Evolutionary conservation across 2,797 vertebrate genomes (phyloP), one percentile per base, ranked within the genome.

Genomic region (Rhyacichthys aspro): DNA sequence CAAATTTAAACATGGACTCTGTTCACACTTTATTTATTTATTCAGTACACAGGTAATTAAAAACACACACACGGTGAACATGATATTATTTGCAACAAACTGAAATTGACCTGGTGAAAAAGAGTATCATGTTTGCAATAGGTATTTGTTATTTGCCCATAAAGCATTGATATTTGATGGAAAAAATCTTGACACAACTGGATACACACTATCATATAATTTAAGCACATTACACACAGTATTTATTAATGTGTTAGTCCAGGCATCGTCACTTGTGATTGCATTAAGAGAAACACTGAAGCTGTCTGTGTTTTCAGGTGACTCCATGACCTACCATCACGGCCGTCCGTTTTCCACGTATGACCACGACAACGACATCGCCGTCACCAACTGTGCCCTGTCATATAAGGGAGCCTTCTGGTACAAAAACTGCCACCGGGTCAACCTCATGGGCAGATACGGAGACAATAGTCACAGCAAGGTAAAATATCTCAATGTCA

Each of bases 321-420:
- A 98, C 84, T 98, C 96, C 7, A 97, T 98, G 96, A 95, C 91
- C 0, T 98, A 98, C 82, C 96, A 98, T 83, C 95, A 96, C 0
- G 94, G 95, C 10, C 94, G 96, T 2, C 90, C 95, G 0, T 98
- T 98, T 88, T 98, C 97, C 43, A 98, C 97, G 1, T 96, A 90
- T 0, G 96, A 98, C 86, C 94, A 98, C 19, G 96, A 98, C 86
- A 94, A 96, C 0, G 97, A 98, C 84, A 95, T 96, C 0, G 96
- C 97, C 3, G 96, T 98, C 83, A 98, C 97, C 83, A 98, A 98
- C 91, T 98, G 97, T 46, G 97, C 97, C 49, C 86, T 98, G 75
- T 98, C 97, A 7, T 98, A 98, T 80, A 98, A 98, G 80, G 96
- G 97, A 23, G 97, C 96, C 1, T 98, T 98, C 92, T 98, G 97